Evolutionary conservation across 2,113 vertebrate genomes (phyloP).

Genomic region (Pao palembangensis): DNA sequence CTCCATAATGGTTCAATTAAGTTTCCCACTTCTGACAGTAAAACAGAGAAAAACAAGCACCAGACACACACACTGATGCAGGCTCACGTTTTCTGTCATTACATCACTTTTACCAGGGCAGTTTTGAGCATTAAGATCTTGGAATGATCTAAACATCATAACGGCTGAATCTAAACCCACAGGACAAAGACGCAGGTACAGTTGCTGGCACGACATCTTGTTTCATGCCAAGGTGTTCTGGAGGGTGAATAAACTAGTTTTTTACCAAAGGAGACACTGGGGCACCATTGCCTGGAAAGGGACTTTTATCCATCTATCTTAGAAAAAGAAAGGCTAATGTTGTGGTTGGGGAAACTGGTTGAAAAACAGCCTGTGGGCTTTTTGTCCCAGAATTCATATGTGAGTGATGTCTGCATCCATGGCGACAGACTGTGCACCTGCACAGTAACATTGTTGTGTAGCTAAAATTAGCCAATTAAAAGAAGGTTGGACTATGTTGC

Average conservation of each 20-base stretch:
- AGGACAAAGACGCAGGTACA: constrained; percentile 14
- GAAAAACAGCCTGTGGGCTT: constrained; percentile 40
- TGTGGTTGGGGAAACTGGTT: constrained; percentile 32
- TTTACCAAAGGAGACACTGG: constrained; percentile 30
- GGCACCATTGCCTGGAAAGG: neutral
- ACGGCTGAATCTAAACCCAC: constrained; percentile 43
- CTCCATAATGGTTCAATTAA: too few species aligned
- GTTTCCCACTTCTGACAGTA: too few species aligned
- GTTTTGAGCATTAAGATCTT: constrained; percentile 37
- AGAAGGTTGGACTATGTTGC: constrained; percentile 58
- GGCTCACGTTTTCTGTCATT: constrained; percentile 12
- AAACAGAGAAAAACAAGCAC: too few species aligned
- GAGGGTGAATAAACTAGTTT: constrained; percentile 45
- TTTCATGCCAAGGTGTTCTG: constrained; percentile 39
- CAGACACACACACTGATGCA: constrained; percentile 6
- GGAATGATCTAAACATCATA: constrained; percentile 51
- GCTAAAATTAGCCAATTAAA: constrained; percentile 73
- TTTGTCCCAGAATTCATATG: constrained; percentile 63
- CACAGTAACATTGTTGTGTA: constrained; percentile 69
- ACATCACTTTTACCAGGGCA: constrained; percentile 17
- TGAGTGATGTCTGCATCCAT: constrained; percentile 62
- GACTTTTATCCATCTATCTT: neutral
- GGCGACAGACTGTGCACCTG: constrained; percentile 63
- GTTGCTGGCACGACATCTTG: constrained; percentile 34
- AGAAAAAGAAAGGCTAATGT: constrained; percentile 17